A percentile compares a stretch with the other conserved stretches of the same genome.
Conservation (phyloP, 1,140 invertebrate species). For the Chrysoperla carnea region DNA sequence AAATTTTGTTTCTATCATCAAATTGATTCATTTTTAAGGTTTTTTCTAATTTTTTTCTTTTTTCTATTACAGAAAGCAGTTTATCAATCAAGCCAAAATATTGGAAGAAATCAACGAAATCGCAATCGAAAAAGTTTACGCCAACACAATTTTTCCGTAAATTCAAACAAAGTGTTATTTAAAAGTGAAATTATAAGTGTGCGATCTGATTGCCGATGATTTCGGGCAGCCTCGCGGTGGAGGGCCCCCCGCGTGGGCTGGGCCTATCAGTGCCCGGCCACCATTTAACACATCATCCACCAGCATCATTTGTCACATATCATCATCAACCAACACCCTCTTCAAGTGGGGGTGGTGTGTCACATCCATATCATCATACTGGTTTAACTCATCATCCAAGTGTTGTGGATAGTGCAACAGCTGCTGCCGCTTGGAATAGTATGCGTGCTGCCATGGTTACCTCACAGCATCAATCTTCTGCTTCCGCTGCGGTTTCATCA, state of each 20-base stretch:
- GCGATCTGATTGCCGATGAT: background rate
- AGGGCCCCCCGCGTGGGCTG: background rate
- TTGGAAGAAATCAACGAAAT: too few relatives aligned
- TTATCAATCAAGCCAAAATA: too few relatives aligned
- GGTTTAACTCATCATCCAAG: background rate
- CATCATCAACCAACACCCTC: background rate
- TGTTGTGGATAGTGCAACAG: background rate
- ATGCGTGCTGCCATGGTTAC: too few relatives aligned
- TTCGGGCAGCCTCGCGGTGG: background rate
- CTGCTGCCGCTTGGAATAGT: background rate
- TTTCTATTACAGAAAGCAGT: too few relatives aligned
- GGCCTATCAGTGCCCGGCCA: background rate
- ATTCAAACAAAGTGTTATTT: too few relatives aligned
- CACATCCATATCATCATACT: background rate
- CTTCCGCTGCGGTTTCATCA: background rate
- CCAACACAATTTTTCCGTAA: too few relatives aligned
- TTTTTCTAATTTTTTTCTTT: too few relatives aligned
- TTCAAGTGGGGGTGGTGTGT: background rate
- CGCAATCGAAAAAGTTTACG: too few relatives aligned
- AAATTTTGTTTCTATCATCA: too few relatives aligned
- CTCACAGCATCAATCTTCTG: too few relatives aligned
- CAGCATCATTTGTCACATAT: background rate
- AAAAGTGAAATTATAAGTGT: too few relatives aligned
- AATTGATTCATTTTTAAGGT: too few relatives aligned
- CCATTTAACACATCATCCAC: background rate